Conservation (phyloP, 2,888 invertebrate species). For the Oscheius myriophilus region DNA sequence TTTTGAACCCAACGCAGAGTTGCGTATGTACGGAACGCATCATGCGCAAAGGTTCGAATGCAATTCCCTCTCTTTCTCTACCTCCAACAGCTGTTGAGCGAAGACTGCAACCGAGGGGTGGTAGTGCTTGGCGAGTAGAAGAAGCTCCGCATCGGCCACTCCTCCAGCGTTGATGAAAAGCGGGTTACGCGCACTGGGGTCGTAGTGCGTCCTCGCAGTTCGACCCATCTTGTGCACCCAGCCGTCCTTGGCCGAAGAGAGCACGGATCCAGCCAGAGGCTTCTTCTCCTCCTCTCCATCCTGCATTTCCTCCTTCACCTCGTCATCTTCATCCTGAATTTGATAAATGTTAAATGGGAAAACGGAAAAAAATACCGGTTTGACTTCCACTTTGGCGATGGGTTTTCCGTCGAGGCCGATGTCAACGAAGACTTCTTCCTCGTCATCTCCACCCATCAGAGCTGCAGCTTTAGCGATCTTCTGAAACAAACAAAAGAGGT, state of each 20-base stretch:
- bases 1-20: too few relatives aligned
- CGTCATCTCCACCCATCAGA: conserved; percentile 68
- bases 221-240: conserved; percentile 52
- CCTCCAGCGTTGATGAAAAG: conserved; percentile 83
- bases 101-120: conserved; percentile 92
- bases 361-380: conserved; percentile 4
- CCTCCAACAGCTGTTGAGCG: conserved; percentile 81
- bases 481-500: too few relatives aligned
- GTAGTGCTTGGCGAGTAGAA: conserved; percentile 80
- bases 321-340: conserved; percentile 27
- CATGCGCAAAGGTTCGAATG: too few relatives aligned
- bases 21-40: too few relatives aligned
- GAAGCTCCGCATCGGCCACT: conserved; percentile 82
- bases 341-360: neutral
- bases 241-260: conserved; percentile 31
- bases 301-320: conserved; percentile 29
- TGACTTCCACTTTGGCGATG: conserved; percentile 3
- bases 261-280: conserved; percentile 8
- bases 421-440: conserved; percentile 72
- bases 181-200: conserved; percentile 82
- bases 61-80: too few relatives aligned
- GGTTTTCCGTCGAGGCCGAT: conserved; percentile 42
- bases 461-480: conserved; percentile 30
- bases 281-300: conserved; percentile 17
- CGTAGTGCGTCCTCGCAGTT: conserved; percentile 70